Percentiles rank a stretch among this genome's conserved stretches.
phyloP scores from a whole-genome alignment of 64 coral and sea anemone genomes.

The Anthopleura sola region DNA sequence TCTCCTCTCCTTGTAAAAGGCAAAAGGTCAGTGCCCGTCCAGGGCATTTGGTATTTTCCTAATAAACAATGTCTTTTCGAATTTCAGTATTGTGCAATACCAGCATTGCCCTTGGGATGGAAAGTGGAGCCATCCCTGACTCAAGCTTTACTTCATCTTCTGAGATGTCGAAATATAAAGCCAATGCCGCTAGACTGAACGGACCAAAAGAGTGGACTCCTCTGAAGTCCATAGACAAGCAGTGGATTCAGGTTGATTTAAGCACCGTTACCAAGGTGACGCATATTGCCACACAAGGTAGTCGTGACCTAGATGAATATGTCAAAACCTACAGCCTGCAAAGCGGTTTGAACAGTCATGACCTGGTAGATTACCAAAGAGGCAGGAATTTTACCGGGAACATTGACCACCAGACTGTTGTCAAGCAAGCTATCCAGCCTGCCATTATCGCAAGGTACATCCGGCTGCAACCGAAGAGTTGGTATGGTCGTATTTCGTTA shows the following conservation, averaged over 20 bases:
- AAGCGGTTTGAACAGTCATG: not conserved
- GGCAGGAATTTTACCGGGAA: not conserved
- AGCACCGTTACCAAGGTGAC: not conserved
- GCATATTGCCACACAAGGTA: not conserved
- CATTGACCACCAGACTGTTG: not conserved
- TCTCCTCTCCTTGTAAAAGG: too few species aligned
- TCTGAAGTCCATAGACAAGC: not conserved
- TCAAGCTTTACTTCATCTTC: not conserved
- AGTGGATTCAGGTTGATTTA: not conserved
- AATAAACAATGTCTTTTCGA: too few species aligned
- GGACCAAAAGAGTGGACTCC: not conserved
- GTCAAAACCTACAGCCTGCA: not conserved
- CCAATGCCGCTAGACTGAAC: not conserved
- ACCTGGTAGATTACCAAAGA: not conserved
- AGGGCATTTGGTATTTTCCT: too few species aligned
- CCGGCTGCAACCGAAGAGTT: not conserved
- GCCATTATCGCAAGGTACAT: not conserved
- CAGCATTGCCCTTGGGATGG: not conserved
- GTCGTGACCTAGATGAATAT: not conserved
- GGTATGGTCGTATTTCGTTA: not conserved
- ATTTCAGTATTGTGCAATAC: not conserved
- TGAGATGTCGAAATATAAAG: too few species aligned
- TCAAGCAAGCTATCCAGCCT: not conserved
- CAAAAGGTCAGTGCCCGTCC: too few species aligned
- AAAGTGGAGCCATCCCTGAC: not conserved